A percentile compares a stretch with the other conserved stretches of the same genome.
Conservation (phyloP, 1,140 invertebrate species). For the Chrysomallon squamiferum region DNA sequence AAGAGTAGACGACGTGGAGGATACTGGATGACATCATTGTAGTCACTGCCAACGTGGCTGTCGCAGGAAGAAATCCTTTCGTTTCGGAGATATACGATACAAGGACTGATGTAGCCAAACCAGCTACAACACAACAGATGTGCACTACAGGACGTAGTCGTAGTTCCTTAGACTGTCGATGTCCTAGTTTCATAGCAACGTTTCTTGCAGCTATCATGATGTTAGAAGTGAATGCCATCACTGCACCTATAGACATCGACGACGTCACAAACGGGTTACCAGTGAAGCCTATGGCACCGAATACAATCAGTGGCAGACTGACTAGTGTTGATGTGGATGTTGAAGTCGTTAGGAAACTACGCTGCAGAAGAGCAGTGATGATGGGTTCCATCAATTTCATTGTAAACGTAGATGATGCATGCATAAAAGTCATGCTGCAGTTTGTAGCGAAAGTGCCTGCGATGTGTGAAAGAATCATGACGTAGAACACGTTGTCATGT, state of each 20-base stretch:
- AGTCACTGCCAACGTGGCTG: neutral
- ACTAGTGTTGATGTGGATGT: neutral
- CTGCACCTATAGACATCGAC: neutral
- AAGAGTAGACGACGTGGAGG: conserved; percentile 12
- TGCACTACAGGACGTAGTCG: neutral
- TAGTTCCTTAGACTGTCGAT: no score
- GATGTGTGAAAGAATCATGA: conserved; percentile 4
- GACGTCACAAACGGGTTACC: conserved; percentile 3
- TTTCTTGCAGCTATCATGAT: conserved; percentile 11
- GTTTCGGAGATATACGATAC: neutral
- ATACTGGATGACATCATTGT: neutral
- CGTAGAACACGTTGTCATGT: no score
- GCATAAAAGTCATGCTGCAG: conserved; percentile 20
- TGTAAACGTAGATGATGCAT: conserved; percentile 21
- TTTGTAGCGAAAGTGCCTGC: conserved; percentile 23
- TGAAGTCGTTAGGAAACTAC: neutral
- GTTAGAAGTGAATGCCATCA: conserved; percentile 10
- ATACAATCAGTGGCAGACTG: conserved; percentile 15
- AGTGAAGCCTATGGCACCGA: conserved; percentile 15
- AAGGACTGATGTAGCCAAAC: neutral
- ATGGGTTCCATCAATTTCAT: conserved; percentile 25
- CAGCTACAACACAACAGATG: neutral
- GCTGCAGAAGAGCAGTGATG: conserved; percentile 16
- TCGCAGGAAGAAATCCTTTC: neutral
- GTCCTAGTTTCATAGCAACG: conserved; percentile 1